Percentiles rank a stretch among this genome's conserved stretches.
phyloP scores from a whole-genome alignment of 2,888 invertebrate species.

The Eulithis prunata region DNA sequence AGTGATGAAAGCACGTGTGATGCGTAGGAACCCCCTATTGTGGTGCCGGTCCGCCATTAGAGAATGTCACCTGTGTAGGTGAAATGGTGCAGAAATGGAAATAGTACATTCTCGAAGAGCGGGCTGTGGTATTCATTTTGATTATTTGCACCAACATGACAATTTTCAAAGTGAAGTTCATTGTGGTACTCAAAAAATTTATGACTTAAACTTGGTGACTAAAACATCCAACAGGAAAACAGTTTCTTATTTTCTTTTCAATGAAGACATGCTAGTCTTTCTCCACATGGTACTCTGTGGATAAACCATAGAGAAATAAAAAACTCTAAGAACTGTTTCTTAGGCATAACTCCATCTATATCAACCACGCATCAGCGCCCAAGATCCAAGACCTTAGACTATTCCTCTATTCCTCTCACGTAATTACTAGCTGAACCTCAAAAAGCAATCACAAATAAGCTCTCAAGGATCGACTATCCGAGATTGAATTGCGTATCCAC shows the following conservation, averaged over 20 bases:
- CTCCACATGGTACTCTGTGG: too few species aligned
- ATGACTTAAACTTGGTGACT: too few species aligned
- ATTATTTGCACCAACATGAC: too few species aligned
- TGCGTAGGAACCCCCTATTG: slow-evolving; percentile 66
- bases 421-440: slow-evolving; percentile 65
- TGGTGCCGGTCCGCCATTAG: slow-evolving; percentile 57
- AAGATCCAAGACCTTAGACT: slow-evolving; percentile 8
- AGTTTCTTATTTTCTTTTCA: too few species aligned
- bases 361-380: slow-evolving; percentile 14
- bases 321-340: background rate
- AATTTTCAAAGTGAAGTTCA: too few species aligned
- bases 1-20: slow-evolving; percentile 80
- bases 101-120: slow-evolving; percentile 17
- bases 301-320: too few species aligned
- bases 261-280: too few species aligned
- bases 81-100: slow-evolving; percentile 52
- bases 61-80: slow-evolving; percentile 59
- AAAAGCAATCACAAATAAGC: slow-evolving; percentile 73
- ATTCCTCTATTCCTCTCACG: slow-evolving; percentile 35
- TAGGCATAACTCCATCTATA: background rate
- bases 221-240: too few species aligned
- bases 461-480: slow-evolving; percentile 70
- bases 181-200: too few species aligned
- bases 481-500: slow-evolving; percentile 80
- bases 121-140: too few species aligned